Percentiles rank a stretch among this genome's conserved stretches.
Evolutionary conservation across 2,113 vertebrate species (phyloP).

Genomic region (Zootoca vivipara): DNA sequence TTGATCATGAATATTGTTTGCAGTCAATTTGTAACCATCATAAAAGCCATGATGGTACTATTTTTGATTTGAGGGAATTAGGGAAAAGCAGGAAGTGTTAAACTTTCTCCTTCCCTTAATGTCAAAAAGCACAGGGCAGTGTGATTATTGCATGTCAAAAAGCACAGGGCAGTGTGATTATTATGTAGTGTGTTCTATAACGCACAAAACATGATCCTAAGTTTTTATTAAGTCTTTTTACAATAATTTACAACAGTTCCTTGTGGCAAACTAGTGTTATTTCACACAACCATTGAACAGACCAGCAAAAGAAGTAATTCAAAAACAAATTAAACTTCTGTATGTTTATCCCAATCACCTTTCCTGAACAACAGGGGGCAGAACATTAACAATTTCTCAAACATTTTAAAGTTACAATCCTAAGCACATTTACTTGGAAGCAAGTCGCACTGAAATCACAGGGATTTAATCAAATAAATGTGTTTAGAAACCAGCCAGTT

Average conservation of each 20-base stretch:
- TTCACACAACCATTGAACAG: slow-evolving; percentile 5
- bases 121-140: neutral
- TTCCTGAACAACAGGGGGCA: slow-evolving; percentile 38
- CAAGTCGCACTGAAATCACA: neutral
- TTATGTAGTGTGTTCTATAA: neutral
- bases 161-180: neutral
- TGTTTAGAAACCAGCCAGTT: neutral
- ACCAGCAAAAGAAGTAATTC: neutral
- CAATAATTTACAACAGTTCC: slow-evolving; percentile 34
- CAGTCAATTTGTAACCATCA: too few species aligned
- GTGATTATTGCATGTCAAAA: neutral
- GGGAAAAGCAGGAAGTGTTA: neutral
- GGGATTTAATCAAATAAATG: neutral
- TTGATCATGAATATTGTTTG: too few species aligned
- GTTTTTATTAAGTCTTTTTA: slow-evolving; percentile 49
- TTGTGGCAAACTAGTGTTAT: neutral
- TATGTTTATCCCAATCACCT: slow-evolving; percentile 1
- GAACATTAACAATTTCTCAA: slow-evolving; percentile 30
- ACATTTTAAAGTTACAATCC: slow-evolving; percentile 33
- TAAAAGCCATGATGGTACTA: neutral
- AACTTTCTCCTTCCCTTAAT: neutral
- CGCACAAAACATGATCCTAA: neutral
- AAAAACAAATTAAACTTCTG: neutral
- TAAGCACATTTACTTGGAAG: slow-evolving; percentile 11
- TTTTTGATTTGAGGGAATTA: neutral